phyloP scores from a whole-genome alignment of 2,113 vertebrate species.

The Chitala chitala region DNA sequence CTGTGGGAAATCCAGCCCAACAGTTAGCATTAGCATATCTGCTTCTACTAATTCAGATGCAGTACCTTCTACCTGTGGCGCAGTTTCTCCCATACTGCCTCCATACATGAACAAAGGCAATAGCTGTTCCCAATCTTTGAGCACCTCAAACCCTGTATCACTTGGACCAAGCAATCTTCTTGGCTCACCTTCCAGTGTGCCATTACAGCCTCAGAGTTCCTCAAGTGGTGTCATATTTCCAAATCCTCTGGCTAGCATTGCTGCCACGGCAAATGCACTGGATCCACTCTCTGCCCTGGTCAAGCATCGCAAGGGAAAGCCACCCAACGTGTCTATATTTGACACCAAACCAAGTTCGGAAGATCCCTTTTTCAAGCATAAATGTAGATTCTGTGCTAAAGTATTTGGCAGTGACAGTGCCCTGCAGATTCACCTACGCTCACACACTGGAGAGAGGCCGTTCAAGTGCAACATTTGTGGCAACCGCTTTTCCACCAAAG shows the following conservation, averaged over 20 bases:
- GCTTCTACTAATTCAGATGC: slow-evolving; percentile 51
- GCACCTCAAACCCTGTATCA: slow-evolving; percentile 64
- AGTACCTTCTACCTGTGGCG: slow-evolving; percentile 51
- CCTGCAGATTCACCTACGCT: slow-evolving; percentile 96
- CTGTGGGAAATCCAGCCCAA: slow-evolving; percentile 60
- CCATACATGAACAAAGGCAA: slow-evolving; percentile 48
- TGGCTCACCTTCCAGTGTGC: slow-evolving; percentile 71
- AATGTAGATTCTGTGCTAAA: slow-evolving; percentile 98
- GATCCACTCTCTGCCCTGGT: slow-evolving; percentile 86
- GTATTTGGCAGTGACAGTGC: slow-evolving; percentile 99
- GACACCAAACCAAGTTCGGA: slow-evolving; percentile 84
- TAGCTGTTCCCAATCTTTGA: slow-evolving; percentile 58
- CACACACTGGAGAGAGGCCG: slow-evolving; percentile 92
- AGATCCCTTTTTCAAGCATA: slow-evolving; percentile 97
- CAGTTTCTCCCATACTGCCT: slow-evolving; percentile 57
- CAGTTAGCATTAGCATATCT: slow-evolving; percentile 54
- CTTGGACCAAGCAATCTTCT: slow-evolving; percentile 70
- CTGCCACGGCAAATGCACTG: slow-evolving; percentile 83
- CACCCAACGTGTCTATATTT: slow-evolving; percentile 80
- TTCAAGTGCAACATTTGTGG: slow-evolving; percentile 99
- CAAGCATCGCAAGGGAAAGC: slow-evolving; percentile 89
- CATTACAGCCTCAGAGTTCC: slow-evolving; percentile 92
- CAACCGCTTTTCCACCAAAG: slow-evolving; percentile 98
- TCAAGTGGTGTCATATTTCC: slow-evolving; percentile 90
- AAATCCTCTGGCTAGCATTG: slow-evolving; percentile 91